Evolutionary conservation across 2,797 vertebrate species (phyloP).

Genomic region (Sebastes trivittatus): DNA sequence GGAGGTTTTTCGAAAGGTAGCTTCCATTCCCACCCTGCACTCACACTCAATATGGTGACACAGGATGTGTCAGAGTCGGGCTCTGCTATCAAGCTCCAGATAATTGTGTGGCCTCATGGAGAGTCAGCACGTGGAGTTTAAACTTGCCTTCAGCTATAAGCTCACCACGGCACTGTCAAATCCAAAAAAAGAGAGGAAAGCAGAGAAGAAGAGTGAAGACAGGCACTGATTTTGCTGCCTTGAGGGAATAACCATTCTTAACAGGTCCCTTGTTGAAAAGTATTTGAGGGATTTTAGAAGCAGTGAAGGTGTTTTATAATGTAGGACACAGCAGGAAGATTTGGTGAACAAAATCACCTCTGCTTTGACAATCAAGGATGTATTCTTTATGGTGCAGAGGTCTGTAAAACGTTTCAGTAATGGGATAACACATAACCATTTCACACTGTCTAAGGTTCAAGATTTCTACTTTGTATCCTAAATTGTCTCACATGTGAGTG

Average conservation of each 20-base stretch:
- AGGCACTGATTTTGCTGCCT: constrained; percentile 4
- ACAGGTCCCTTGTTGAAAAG: constrained; percentile 16
- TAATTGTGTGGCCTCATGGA: constrained; percentile 70
- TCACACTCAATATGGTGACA: constrained; percentile 58
- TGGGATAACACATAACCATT: background rate
- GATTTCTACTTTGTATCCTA: background rate
- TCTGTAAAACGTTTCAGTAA: background rate
- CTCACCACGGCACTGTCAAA: constrained; percentile 55
- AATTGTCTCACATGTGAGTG: background rate
- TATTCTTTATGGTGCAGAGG: background rate
- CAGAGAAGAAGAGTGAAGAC: constrained; percentile 4
- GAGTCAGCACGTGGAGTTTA: constrained; percentile 52
- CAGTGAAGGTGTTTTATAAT: background rate
- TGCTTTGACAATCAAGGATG: background rate
- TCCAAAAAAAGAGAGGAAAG: constrained; percentile 35
- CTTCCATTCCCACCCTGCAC: constrained; percentile 53
- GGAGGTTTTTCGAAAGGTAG: constrained; percentile 44
- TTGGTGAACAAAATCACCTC: background rate
- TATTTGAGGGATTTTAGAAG: constrained; percentile 25
- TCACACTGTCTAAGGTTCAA: background rate
- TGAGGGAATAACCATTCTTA: constrained; percentile 4
- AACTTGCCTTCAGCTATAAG: constrained; percentile 58
- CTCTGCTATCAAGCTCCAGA: constrained; percentile 61
- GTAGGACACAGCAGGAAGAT: background rate
- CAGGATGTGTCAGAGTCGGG: constrained; percentile 52